These are phyloP conservation scores for Panagrolaimus sp. DNA, from an alignment of 1,140 invertebrate species.

Conservation along the genomic window DNA sequence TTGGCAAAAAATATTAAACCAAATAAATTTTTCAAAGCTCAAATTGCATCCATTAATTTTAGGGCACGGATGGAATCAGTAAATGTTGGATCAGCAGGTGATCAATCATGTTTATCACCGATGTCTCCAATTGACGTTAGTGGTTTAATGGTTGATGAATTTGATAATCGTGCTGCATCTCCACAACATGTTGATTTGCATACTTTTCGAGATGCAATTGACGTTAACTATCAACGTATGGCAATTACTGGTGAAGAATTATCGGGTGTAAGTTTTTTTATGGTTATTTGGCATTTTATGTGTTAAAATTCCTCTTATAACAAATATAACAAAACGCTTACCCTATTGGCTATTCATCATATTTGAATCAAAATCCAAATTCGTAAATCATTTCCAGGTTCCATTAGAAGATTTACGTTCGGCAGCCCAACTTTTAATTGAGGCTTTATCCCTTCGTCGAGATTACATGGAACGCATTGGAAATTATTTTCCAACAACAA, in stretches of 20 bases:
- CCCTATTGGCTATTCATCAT: slow-evolving; percentile 15
- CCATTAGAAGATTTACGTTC: slow-evolving; percentile 54
- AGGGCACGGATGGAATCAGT: slow-evolving; percentile 26
- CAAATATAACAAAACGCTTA: too few species aligned
- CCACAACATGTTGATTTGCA: slow-evolving; percentile 54
- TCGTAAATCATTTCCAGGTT: slow-evolving; percentile 37
- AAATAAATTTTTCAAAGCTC: neutral
- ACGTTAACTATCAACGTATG: slow-evolving; percentile 59
- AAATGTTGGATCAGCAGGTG: neutral
- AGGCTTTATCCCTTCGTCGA: slow-evolving; percentile 47
- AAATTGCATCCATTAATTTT: slow-evolving; percentile 18
- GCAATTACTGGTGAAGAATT: slow-evolving; percentile 58
- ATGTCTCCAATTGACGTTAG: slow-evolving; percentile 16
- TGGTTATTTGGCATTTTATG: too few species aligned
- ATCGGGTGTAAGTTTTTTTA: slow-evolving; percentile 45
- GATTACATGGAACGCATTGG: slow-evolving; percentile 59
- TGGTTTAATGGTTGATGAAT: neutral
- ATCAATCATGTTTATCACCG: slow-evolving; percentile 28
- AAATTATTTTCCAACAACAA: slow-evolving; percentile 51
- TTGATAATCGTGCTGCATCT: slow-evolving; percentile 25
- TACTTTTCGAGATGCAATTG: slow-evolving; percentile 57
- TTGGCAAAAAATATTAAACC: neutral
- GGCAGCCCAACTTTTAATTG: slow-evolving; percentile 47
- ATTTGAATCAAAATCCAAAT: neutral
- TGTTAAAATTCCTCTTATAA: neutral